phyloP scores from a whole-genome alignment of 2,888 invertebrate species.

The Candidula unifasciata region DNA sequence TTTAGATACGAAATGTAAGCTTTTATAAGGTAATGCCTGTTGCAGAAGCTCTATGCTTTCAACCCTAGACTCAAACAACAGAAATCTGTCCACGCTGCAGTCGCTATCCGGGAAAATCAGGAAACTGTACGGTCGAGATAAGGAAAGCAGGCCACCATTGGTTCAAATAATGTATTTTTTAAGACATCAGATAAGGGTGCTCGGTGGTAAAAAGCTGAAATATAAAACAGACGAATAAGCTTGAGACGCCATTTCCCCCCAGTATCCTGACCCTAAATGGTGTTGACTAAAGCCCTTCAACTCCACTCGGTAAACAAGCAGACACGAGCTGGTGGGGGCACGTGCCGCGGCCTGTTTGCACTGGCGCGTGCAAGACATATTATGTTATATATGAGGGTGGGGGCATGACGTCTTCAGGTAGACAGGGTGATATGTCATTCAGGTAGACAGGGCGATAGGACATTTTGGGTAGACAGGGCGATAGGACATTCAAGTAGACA shows the following conservation, averaged over 20 bases:
- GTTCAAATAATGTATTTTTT: constrained; percentile 28
- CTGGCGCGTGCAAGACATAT: constrained; percentile 12
- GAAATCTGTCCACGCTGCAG: no score
- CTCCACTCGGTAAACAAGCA: constrained; percentile 33
- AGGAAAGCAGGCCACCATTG: constrained; percentile 7
- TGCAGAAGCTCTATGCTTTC: no score
- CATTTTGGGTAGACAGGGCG: no score
- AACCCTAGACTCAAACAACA: no score
- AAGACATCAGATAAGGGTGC: constrained; percentile 23
- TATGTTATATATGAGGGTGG: constrained; percentile 11
- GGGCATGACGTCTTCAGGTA: background rate
- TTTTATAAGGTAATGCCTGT: no score
- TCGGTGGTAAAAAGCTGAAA: background rate
- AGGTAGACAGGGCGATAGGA: no score
- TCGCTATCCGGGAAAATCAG: background rate
- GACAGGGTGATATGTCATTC: background rate
- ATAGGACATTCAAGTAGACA: no score
- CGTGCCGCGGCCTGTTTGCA: constrained; percentile 38
- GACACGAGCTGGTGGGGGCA: constrained; percentile 34
- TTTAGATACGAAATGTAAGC: no score
- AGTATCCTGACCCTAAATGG: background rate
- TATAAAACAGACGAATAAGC: constrained; percentile 7
- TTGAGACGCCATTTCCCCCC: constrained; percentile 5
- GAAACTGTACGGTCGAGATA: background rate
- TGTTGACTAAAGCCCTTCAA: constrained; percentile 38